phyloP scores from a whole-genome alignment of 2,888 invertebrate species.

The Oligia latruncula region DNA sequence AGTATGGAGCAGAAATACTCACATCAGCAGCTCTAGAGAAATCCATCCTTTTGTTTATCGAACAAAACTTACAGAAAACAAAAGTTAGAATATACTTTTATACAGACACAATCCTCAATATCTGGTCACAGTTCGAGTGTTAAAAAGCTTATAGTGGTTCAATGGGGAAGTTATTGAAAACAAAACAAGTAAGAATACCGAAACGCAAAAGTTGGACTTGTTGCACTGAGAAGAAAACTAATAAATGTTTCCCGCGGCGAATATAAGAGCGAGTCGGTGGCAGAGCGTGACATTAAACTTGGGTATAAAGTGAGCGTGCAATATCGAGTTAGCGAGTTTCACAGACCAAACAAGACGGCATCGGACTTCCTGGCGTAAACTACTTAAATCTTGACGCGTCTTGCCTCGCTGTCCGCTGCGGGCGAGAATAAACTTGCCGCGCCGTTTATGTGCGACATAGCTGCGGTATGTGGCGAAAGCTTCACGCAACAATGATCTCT shows the following conservation, averaged over 20 bases:
- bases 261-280: slow-evolving; percentile 73
- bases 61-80: slow-evolving; percentile 43
- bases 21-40: slow-evolving; percentile 18
- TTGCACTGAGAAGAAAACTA: slow-evolving; percentile 81
- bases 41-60: slow-evolving; percentile 9
- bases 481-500: slow-evolving; percentile 67
- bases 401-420: slow-evolving; percentile 70
- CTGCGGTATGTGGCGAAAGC: slow-evolving; percentile 49
- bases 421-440: slow-evolving; percentile 72
- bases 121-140: slow-evolving; percentile 52
- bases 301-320: slow-evolving; percentile 87
- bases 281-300: slow-evolving; percentile 83
- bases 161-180: slow-evolving; percentile 72
- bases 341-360: slow-evolving; percentile 82
- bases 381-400: slow-evolving; percentile 87
- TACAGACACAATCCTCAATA: slow-evolving; percentile 37
- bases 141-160: slow-evolving; percentile 62
- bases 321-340: slow-evolving; percentile 87
- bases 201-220: slow-evolving; percentile 82
- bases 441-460: slow-evolving; percentile 57
- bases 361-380: slow-evolving; percentile 85
- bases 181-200: slow-evolving; percentile 73
- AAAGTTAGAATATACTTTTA: slow-evolving; percentile 38
- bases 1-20: background rate
- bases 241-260: slow-evolving; percentile 83